These are phyloP conservation scores for Nycticebus coucang DNA, from an alignment of 2,113 vertebrate species.

Conservation along the genomic window DNA sequence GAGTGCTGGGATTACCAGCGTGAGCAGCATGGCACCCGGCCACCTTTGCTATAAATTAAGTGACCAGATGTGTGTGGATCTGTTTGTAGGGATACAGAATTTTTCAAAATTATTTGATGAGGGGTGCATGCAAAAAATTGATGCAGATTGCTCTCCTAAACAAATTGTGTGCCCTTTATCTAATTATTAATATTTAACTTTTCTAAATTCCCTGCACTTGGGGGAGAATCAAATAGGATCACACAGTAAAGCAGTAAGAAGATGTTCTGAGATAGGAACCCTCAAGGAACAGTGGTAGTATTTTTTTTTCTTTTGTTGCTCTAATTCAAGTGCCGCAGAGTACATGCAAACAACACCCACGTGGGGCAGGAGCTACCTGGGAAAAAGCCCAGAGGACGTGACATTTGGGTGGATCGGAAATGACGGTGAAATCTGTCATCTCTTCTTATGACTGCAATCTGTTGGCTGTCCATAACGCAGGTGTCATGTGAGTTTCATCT, in stretches of 20 bases:
- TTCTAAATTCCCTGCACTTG: background rate
- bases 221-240: background rate
- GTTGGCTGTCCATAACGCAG: background rate
- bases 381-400: slow-evolving; percentile 28
- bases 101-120: slow-evolving; percentile 19
- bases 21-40: background rate
- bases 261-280: background rate
- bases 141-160: background rate
- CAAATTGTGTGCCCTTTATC: background rate
- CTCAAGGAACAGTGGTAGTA: background rate
- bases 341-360: slow-evolving; percentile 47
- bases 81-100: background rate
- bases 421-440: slow-evolving; percentile 54
- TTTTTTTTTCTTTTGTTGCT: slow-evolving; percentile 10
- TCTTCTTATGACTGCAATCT: slow-evolving; percentile 53
- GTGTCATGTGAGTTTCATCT: slow-evolving; percentile 11
- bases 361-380: background rate
- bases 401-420: slow-evolving; percentile 24
- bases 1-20: too few species aligned
- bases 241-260: background rate
- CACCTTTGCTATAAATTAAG: background rate
- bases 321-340: background rate
- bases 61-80: background rate
- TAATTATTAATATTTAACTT: background rate
- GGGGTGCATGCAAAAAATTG: background rate